Evolutionary conservation across 2,797 vertebrate genomes (phyloP).

Genomic region (Galagoides demidoff): DNA sequence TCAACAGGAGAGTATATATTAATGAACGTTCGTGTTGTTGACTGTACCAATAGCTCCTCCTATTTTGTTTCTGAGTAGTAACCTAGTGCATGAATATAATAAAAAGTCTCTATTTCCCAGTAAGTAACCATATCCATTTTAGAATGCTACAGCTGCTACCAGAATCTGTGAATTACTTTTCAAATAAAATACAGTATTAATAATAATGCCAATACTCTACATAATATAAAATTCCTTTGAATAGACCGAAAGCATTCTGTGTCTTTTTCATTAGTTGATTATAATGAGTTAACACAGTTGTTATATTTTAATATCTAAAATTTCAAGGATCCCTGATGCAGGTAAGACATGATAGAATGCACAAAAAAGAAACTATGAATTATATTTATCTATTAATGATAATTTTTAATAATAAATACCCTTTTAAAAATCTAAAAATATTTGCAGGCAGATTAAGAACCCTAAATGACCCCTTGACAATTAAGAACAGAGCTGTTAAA

Average conservation of each 20-base stretch:
- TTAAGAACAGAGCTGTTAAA: conserved; percentile 67
- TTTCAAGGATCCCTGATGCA: neutral
- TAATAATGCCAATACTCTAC: neutral
- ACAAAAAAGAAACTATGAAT: conserved; percentile 46
- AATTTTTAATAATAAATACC: conserved; percentile 45
- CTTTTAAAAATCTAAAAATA: neutral
- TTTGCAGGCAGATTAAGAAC: conserved; percentile 44
- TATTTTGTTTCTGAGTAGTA: neutral
- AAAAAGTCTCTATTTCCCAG: neutral
- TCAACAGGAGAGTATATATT: neutral
- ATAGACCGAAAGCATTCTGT: neutral
- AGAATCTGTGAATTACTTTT: neutral
- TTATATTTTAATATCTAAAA: neutral
- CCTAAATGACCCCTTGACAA: conserved; percentile 68
- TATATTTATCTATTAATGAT: neutral
- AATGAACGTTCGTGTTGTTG: neutral
- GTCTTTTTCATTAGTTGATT: neutral
- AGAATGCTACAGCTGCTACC: neutral
- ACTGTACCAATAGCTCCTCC: neutral
- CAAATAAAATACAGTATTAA: neutral
- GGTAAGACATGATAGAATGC: neutral
- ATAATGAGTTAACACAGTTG: neutral
- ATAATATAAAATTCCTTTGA: neutral
- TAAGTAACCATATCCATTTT: neutral
- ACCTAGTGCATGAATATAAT: neutral